These are phyloP conservation scores for Probaryconus sp. DNA, from an alignment of 1,140 invertebrate species.

Conservation along the genomic window DNA sequence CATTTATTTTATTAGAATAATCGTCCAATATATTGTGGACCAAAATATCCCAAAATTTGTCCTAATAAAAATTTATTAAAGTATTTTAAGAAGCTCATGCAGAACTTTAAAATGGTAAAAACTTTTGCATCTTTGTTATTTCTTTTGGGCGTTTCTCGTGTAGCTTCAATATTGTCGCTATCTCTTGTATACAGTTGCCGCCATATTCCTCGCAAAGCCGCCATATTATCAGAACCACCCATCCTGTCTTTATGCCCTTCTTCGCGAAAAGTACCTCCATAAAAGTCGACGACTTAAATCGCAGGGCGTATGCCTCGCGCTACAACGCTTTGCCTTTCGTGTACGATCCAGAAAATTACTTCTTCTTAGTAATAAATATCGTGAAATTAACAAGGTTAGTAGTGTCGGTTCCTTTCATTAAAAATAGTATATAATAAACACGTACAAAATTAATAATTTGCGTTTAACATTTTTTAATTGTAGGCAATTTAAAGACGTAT, in stretches of 20 bases:
- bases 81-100: background rate
- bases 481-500: too few species aligned
- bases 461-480: too few species aligned
- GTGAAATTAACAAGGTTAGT: slow-evolving; percentile 49
- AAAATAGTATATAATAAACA: too few species aligned
- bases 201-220: slow-evolving; percentile 73
- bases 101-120: slow-evolving; percentile 24
- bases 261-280: slow-evolving; percentile 74
- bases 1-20: too few species aligned
- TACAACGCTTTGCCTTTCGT: slow-evolving; percentile 58
- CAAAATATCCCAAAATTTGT: too few species aligned
- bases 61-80: too few species aligned
- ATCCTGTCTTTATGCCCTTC: slow-evolving; percentile 70
- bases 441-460: slow-evolving; percentile 1
- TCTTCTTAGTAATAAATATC: slow-evolving; percentile 52
- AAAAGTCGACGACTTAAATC: slow-evolving; percentile 76
- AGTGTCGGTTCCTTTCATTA: too few species aligned
- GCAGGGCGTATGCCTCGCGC: slow-evolving; percentile 70
- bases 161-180: slow-evolving; percentile 74
- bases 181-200: slow-evolving; percentile 75
- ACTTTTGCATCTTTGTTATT: slow-evolving; percentile 40
- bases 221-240: slow-evolving; percentile 73
- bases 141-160: slow-evolving; percentile 31
- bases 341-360: slow-evolving; percentile 61
- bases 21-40: too few species aligned